These are phyloP conservation scores for Hymenochirus boettgeri DNA, from an alignment of 2,113 vertebrate genomes.

Conservation along the genomic window DNA sequence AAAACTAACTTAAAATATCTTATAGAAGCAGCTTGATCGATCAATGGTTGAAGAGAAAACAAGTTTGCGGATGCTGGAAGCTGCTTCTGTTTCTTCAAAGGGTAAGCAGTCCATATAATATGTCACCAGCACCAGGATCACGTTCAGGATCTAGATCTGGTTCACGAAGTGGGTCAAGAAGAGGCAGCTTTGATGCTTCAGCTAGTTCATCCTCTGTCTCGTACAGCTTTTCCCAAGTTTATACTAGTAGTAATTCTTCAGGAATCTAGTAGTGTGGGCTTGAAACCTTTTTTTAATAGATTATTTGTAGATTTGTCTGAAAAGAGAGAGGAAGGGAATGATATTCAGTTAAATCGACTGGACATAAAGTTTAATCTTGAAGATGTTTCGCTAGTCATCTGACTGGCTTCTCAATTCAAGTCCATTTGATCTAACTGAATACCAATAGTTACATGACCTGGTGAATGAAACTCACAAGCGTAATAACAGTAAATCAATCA, in stretches of 20 bases:
- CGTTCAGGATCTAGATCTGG: constrained; percentile 73
- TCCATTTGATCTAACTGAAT: too few relatives aligned
- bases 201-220: constrained; percentile 61
- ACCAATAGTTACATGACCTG: too few relatives aligned
- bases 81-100: constrained; percentile 82
- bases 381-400: too few relatives aligned
- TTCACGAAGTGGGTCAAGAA: constrained; percentile 72
- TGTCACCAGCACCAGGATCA: constrained; percentile 81
- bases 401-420: too few relatives aligned
- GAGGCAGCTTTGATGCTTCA: constrained; percentile 82
- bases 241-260: constrained; percentile 55
- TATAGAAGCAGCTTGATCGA: constrained; percentile 86
- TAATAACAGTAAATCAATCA: too few relatives aligned
- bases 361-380: too few relatives aligned
- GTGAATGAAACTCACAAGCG: too few relatives aligned
- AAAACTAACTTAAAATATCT: constrained; percentile 91
- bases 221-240: constrained; percentile 52
- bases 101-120: constrained; percentile 89
- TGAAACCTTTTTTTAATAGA: background rate
- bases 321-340: background rate
- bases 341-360: too few relatives aligned
- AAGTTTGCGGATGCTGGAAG: constrained; percentile 83
- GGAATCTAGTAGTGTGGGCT: constrained; percentile 57
- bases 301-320: constrained; percentile 37
- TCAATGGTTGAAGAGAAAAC: constrained; percentile 86